Evolutionary conservation across 2,888 invertebrate species (phyloP).

Genomic region (Cremastobaeus sp.): DNA sequence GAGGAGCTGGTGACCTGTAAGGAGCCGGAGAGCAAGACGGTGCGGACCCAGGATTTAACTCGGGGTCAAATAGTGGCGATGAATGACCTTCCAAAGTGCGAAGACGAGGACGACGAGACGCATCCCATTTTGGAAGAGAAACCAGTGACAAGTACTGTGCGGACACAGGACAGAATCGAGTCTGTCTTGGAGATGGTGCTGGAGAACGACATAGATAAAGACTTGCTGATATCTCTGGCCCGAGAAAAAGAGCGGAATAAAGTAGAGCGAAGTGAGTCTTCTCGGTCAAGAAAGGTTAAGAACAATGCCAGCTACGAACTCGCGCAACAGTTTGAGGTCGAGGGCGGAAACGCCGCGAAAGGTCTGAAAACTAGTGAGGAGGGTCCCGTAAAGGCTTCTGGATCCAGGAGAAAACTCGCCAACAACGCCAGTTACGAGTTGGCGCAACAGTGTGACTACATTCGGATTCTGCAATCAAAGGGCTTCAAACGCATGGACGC

Average conservation of each 20-base stretch:
- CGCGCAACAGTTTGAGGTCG: conserved; percentile 72
- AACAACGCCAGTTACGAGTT: conserved; percentile 75
- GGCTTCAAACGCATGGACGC: conserved; percentile 72
- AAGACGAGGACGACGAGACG: conserved; percentile 58
- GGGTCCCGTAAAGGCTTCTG: background rate
- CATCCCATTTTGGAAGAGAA: conserved; percentile 61
- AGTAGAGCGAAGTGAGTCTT: conserved; percentile 53
- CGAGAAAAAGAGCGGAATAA: conserved; percentile 68
- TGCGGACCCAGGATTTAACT: conserved; percentile 69
- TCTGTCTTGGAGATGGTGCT: conserved; percentile 72
- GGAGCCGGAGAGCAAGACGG: conserved; percentile 54
- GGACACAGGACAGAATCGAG: conserved; percentile 74
- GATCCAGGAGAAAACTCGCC: conserved; percentile 24
- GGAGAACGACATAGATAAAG: conserved; percentile 73
- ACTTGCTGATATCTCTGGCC: conserved; percentile 69
- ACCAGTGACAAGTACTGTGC: conserved; percentile 71
- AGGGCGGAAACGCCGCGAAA: conserved; percentile 60
- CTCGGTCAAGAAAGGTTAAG: conserved; percentile 65
- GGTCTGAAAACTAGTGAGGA: background rate
- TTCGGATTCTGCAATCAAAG: conserved; percentile 66
- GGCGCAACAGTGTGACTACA: conserved; percentile 73
- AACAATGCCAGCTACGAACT: conserved; percentile 77
- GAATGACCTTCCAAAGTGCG: conserved; percentile 44
- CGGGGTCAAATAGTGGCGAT: conserved; percentile 50
- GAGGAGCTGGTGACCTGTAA: conserved; percentile 45